Evolutionary conservation across 2,113 vertebrate genomes (phyloP).

Genomic region (Eurystomus gularis): DNA sequence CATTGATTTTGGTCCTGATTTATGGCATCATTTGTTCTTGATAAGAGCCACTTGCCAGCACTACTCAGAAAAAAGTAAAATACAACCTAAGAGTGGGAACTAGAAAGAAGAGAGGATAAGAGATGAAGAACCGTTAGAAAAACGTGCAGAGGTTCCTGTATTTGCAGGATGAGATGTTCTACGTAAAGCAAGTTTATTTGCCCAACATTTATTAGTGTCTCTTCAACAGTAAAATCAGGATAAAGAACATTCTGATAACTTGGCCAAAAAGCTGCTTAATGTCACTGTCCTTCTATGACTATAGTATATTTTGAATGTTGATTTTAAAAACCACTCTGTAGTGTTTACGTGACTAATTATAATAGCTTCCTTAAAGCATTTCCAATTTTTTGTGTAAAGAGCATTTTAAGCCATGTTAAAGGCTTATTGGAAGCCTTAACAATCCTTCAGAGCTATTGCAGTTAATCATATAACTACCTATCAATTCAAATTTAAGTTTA

Average conservation of each 20-base stretch:
- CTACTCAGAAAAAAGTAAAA: conserved; percentile 64
- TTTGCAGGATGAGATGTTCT: neutral
- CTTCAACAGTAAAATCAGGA: neutral
- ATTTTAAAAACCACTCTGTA: neutral
- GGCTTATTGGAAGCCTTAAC: conserved; percentile 2
- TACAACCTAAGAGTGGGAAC: conserved; percentile 45
- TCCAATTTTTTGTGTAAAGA: neutral
- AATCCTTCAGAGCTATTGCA: conserved; percentile 1
- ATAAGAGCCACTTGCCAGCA: conserved; percentile 55
- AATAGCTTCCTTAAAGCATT: neutral
- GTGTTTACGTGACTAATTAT: conserved; percentile 31
- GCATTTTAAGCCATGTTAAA: conserved; percentile 10
- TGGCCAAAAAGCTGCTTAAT: neutral
- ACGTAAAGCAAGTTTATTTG: neutral
- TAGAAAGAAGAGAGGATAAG: conserved; percentile 27
- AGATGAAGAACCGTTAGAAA: neutral
- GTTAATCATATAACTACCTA: neutral
- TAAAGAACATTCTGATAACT: neutral
- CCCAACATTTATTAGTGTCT: neutral
- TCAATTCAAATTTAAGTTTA: conserved; percentile 16
- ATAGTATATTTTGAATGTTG: neutral
- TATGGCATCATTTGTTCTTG: conserved; percentile 65
- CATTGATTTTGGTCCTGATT: conserved; percentile 68
- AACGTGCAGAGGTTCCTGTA: neutral
- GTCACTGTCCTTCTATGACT: neutral